Percentiles rank a stretch among this genome's conserved stretches.
Conservation (phyloP, 1,140 invertebrate species). For the Drosophila ercepeae region DNA sequence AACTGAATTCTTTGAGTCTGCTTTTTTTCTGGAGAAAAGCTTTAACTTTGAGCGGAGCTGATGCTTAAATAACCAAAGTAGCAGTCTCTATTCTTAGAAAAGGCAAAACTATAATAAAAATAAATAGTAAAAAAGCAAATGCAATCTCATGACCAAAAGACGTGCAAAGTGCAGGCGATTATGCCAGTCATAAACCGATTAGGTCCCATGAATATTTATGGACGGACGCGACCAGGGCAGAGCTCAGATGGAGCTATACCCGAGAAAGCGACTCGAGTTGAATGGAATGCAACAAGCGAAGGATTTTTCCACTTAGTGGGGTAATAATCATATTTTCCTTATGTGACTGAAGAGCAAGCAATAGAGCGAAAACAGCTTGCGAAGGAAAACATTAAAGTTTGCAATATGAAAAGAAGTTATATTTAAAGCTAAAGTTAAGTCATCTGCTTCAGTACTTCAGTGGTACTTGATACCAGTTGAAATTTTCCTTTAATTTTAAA, state of each 20-base stretch:
- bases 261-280: conserved; percentile 14
- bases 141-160: conserved; percentile 59
- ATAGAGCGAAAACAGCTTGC: background rate
- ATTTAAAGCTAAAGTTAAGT: too few relatives aligned
- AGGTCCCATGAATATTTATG: conserved; percentile 78
- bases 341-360: conserved; percentile 2
- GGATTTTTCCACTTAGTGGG: conserved; percentile 17
- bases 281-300: conserved; percentile 59
- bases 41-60: too few relatives aligned
- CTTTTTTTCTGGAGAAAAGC: too few relatives aligned
- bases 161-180: conserved; percentile 62
- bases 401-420: background rate
- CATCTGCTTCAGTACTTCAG: too few relatives aligned
- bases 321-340: conserved; percentile 34
- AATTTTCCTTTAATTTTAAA: too few relatives aligned
- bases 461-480: too few relatives aligned
- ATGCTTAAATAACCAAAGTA: too few relatives aligned
- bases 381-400: background rate
- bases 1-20: too few relatives aligned
- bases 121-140: conserved; percentile 6
- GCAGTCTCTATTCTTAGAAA: too few relatives aligned
- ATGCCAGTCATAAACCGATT: conserved; percentile 72
- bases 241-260: conserved; percentile 2
- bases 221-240: conserved; percentile 20
- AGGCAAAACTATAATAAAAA: too few relatives aligned